Evolutionary conservation across 1,140 invertebrate genomes (phyloP).

Genomic region (Cydia splendana): DNA sequence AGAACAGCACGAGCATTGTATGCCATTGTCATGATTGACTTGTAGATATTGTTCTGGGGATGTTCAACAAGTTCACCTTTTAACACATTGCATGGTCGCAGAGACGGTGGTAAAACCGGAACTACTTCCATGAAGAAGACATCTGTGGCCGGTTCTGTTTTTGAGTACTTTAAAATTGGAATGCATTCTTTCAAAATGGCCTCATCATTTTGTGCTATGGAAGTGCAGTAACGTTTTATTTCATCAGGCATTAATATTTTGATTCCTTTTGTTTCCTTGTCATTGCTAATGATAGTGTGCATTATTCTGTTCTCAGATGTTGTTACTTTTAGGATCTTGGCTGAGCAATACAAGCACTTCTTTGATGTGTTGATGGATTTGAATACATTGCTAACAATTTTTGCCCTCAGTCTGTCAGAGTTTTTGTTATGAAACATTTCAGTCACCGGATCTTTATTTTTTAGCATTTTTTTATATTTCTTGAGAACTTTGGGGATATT

Average conservation of each 20-base stretch:
- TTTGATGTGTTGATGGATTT: constrained; percentile 80
- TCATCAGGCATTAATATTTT: constrained; percentile 83
- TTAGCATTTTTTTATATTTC: constrained; percentile 69
- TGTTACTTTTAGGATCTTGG: constrained; percentile 82
- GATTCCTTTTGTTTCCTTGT: constrained; percentile 61
- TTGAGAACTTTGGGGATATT: constrained; percentile 63
- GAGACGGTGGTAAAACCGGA: constrained; percentile 92
- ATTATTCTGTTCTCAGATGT: constrained; percentile 82
- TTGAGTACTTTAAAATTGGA: constrained; percentile 83
- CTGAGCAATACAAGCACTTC: constrained; percentile 83
- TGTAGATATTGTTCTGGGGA: constrained; percentile 89
- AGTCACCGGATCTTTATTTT: constrained; percentile 64
- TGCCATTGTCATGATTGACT: constrained; percentile 83
- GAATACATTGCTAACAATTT: constrained; percentile 81
- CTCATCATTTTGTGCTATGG: constrained; percentile 89
- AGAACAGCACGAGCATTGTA: constrained; percentile 84
- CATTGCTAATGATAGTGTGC: constrained; percentile 72
- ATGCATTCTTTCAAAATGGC: constrained; percentile 86
- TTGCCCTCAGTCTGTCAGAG: constrained; percentile 81
- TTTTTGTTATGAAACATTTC: constrained; percentile 80
- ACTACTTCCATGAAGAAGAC: constrained; percentile 93
- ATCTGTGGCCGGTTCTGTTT: constrained; percentile 87
- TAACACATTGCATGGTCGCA: constrained; percentile 88
- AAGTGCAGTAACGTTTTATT: constrained; percentile 85
- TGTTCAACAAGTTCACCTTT: constrained; percentile 88